These are phyloP conservation scores for Phaonia tiefii DNA, from an alignment of 2,888 invertebrate species.

Conservation along the genomic window DNA sequence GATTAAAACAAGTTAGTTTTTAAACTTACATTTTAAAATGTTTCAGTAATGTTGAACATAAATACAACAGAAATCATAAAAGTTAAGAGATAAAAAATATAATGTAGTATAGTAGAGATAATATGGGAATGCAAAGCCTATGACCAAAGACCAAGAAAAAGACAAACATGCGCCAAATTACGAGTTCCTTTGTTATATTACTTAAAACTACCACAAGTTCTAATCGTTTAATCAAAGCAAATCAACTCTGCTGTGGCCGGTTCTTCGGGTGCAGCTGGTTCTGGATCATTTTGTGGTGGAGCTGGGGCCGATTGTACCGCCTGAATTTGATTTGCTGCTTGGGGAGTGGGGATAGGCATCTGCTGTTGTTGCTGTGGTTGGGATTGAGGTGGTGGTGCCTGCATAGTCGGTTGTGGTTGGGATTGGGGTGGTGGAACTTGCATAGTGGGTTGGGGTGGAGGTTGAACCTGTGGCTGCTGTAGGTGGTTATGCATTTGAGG, in stretches of 20 bases:
- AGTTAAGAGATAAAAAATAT: constrained; percentile 4
- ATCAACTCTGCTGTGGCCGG: constrained; percentile 89
- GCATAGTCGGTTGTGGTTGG: constrained; percentile 62
- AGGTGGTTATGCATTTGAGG: constrained; percentile 67
- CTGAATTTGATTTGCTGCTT: constrained; percentile 71
- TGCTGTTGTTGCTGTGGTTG: constrained; percentile 56
- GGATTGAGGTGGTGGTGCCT: constrained; percentile 56
- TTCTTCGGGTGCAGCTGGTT: constrained; percentile 78
- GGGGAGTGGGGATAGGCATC: constrained; percentile 31
- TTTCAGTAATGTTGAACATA: constrained; percentile 9
- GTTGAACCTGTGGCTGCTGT: constrained; percentile 69
- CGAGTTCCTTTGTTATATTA: too few species aligned
- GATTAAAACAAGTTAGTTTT: constrained; percentile 30
- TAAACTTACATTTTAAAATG: constrained; percentile 20
- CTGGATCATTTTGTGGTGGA: constrained; percentile 77
- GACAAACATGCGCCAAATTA: too few species aligned
- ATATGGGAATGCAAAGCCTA: constrained; percentile 32
- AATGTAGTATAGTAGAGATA: constrained; percentile 3
- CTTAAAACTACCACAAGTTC: too few species aligned
- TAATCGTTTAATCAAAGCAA: constrained; percentile 86
- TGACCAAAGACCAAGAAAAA: constrained; percentile 22
- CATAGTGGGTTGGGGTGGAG: constrained; percentile 55
- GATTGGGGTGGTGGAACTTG: constrained; percentile 56
- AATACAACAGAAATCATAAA: constrained; percentile 10
- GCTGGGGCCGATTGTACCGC: constrained; percentile 75